Percentiles rank a stretch among this genome's conserved stretches.
Conservation (phyloP, 1,140 invertebrate species). For the Caenorhabditis remanei region DNA sequence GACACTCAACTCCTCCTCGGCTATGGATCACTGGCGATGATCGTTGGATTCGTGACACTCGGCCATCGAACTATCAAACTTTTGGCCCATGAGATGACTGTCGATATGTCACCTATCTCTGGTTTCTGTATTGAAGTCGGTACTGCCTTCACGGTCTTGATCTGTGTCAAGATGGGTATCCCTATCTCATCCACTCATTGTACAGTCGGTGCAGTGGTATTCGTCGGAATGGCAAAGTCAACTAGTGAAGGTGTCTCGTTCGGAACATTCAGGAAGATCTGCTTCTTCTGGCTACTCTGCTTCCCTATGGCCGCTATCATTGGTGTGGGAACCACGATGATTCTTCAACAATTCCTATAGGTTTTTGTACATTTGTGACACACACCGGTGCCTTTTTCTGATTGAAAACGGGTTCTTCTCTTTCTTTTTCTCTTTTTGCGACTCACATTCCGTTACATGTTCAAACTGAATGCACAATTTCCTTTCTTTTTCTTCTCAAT, state of each 20-base stretch:
- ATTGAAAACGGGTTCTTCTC: neutral
- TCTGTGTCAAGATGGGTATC: conserved; percentile 93
- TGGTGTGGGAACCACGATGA: conserved; percentile 81
- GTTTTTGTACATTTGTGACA: neutral
- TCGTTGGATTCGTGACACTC: conserved; percentile 63
- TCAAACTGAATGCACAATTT: neutral
- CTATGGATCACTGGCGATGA: conserved; percentile 63
- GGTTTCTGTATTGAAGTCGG: conserved; percentile 96
- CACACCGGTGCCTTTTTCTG: neutral
- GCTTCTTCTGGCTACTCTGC: conserved; percentile 93
- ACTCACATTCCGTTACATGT: neutral
- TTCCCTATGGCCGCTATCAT: conserved; percentile 89
- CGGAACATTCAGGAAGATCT: conserved; percentile 84
- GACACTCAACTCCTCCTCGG: conserved; percentile 61
- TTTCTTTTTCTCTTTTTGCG: neutral
- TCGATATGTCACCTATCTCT: conserved; percentile 77
- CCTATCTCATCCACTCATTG: conserved; percentile 97
- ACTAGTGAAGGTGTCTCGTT: conserved; percentile 80
- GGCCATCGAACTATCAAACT: conserved; percentile 65
- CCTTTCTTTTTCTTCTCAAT: neutral
- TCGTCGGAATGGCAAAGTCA: conserved; percentile 65
- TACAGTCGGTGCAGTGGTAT: conserved; percentile 83
- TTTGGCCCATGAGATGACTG: conserved; percentile 64
- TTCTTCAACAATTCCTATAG: conserved; percentile 82
- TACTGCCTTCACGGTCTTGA: conserved; percentile 91